Evolutionary conservation across 2,113 vertebrate genomes (phyloP).

Genomic region (Anguilla rostrata): DNA sequence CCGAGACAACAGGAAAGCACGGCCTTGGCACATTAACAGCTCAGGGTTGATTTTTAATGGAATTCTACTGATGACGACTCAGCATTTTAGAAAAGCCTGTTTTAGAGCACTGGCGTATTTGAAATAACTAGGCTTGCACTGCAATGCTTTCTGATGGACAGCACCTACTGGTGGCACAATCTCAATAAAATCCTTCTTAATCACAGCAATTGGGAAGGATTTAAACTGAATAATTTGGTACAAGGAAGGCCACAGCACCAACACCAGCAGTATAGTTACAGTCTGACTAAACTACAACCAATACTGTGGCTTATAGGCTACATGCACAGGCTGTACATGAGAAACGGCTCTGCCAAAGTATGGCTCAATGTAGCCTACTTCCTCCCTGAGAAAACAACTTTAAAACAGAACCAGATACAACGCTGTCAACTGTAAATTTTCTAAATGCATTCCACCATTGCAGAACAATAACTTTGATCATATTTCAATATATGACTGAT

Average conservation of each 20-base stretch:
- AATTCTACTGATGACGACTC: not conserved
- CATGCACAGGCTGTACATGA: too few relatives aligned
- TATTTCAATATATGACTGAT: not conserved
- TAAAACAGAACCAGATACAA: not conserved
- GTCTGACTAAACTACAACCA: not conserved
- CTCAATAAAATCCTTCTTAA: not conserved
- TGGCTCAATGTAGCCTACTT: not conserved
- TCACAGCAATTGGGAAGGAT: not conserved
- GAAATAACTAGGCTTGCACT: not conserved
- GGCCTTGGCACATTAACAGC: not conserved
- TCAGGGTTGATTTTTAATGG: not conserved
- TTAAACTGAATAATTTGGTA: not conserved
- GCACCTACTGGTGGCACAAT: not conserved
- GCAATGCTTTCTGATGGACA: not conserved
- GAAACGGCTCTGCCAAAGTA: not conserved
- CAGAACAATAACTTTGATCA: not conserved
- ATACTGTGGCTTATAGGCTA: too few relatives aligned
- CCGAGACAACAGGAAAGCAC: not conserved
- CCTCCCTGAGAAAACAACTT: not conserved
- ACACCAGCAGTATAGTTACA: not conserved
- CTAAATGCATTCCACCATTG: not conserved
- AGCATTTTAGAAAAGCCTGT: not conserved
- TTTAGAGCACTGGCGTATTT: not conserved
- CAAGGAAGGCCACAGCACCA: not conserved
- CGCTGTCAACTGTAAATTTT: not conserved